phyloP scores from a whole-genome alignment of 2,888 invertebrate species.

The Sipha maydis region DNA sequence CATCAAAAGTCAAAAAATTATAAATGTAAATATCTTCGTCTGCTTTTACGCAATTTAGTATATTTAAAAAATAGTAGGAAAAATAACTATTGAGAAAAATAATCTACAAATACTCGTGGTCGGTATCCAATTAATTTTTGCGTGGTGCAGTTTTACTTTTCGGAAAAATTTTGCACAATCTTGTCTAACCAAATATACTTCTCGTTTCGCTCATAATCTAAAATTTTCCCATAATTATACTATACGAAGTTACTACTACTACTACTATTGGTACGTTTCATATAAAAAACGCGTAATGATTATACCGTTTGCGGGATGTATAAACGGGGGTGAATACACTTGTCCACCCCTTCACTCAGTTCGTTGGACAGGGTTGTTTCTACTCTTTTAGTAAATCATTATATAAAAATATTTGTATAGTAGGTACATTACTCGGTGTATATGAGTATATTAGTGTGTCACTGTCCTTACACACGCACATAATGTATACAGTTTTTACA shows the following conservation, averaged over 20 bases:
- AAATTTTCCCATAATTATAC: neutral
- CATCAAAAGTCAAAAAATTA: too few species aligned
- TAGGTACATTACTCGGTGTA: neutral
- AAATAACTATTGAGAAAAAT: too few species aligned
- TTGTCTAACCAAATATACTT: neutral
- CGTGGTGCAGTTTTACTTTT: neutral
- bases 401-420: neutral
- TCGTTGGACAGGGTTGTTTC: neutral
- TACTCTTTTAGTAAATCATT: neutral
- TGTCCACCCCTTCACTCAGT: neutral
- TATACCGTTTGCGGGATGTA: neutral
- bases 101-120: neutral
- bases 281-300: neutral
- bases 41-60: too few species aligned
- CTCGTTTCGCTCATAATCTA: neutral
- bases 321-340: neutral
- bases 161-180: neutral
- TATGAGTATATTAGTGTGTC: neutral
- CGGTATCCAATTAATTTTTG: neutral
- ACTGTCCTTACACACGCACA: neutral
- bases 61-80: too few species aligned
- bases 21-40: too few species aligned
- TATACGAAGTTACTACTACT: neutral
- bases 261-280: neutral
- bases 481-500: neutral